These are phyloP conservation scores for Drosophila tanythrix DNA, from an alignment of 2,888 invertebrate species.

Conservation along the genomic window DNA sequence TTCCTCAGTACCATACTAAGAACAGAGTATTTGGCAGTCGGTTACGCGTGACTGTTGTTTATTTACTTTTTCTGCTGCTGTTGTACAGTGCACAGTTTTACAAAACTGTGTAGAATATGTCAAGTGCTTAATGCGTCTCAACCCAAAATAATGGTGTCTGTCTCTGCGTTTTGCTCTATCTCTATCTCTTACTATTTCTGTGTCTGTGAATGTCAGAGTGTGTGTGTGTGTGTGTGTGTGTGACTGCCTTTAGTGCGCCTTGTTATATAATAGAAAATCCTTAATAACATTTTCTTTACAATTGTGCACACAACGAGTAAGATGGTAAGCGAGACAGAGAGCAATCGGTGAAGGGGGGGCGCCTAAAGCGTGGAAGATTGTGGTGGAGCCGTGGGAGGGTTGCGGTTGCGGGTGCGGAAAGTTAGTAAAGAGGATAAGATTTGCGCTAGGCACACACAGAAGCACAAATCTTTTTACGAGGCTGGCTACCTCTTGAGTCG, in stretches of 20 bases:
- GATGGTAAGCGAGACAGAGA: slow-evolving; percentile 30
- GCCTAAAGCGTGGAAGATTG: not conserved
- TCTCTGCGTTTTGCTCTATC: slow-evolving; percentile 4
- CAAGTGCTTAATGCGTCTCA: slow-evolving; percentile 71
- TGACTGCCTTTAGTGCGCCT: slow-evolving; percentile 68
- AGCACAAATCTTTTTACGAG: slow-evolving; percentile 65
- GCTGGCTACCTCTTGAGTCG: slow-evolving; percentile 55
- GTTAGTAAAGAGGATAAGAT: slow-evolving; percentile 64
- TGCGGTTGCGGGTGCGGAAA: not conserved
- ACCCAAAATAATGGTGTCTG: slow-evolving; percentile 41
- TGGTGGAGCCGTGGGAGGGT: not conserved
- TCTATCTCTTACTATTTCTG: not conserved
- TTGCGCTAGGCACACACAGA: slow-evolving; percentile 48
- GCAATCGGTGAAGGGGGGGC: not conserved
- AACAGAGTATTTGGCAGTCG: not conserved
- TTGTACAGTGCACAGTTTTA: slow-evolving; percentile 13
- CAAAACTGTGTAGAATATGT: slow-evolving; percentile 51
- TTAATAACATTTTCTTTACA: slow-evolving; percentile 82
- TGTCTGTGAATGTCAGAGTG: not conserved
- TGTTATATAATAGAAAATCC: slow-evolving; percentile 82
- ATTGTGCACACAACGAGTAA: slow-evolving; percentile 53
- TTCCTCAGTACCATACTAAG: not conserved
- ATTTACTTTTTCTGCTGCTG: not conserved
- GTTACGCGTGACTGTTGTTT: not conserved
- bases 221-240: slow-evolving; percentile 22